A percentile compares a stretch with the other conserved stretches of the same genome.
phyloP scores from a whole-genome alignment of 2,888 invertebrate genomes.

The Odontothrips loti region DNA sequence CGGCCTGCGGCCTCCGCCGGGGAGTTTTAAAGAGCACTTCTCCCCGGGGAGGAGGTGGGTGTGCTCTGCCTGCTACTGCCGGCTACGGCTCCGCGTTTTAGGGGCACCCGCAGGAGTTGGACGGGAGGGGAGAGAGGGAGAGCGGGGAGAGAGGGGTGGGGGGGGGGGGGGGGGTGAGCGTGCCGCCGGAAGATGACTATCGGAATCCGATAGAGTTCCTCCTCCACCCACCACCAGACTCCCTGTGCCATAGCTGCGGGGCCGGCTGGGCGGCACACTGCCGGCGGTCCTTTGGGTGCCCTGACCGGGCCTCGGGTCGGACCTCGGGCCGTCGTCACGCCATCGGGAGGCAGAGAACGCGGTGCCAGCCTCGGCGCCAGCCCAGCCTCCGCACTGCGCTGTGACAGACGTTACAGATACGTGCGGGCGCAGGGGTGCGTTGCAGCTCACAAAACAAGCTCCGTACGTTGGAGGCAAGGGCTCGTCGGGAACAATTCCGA shows the following conservation, averaged over 20 bases:
- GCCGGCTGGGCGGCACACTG: not conserved
- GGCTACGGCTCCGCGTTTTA: not conserved
- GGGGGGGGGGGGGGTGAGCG: not conserved
- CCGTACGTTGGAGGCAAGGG: too few species aligned
- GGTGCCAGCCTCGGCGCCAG: too few species aligned
- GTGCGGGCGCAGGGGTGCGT: too few species aligned
- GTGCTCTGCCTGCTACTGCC: too few species aligned
- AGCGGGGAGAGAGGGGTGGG: not conserved
- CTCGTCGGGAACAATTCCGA: too few species aligned
- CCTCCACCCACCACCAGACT: not conserved
- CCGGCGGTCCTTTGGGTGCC: not conserved
- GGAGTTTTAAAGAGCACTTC: not conserved
- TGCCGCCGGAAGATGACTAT: constrained; percentile 18
- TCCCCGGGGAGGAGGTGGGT: not conserved
- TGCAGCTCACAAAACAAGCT: too few species aligned
- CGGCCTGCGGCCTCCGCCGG: not conserved
- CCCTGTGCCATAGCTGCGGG: too few species aligned
- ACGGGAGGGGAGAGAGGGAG: not conserved
- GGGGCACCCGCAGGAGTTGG: not conserved
- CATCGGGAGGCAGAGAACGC: not conserved
- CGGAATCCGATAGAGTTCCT: constrained; percentile 15
- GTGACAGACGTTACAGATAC: too few species aligned
- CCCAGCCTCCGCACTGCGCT: too few species aligned
- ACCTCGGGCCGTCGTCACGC: not conserved
- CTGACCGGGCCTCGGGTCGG: not conserved